Percentiles rank a stretch among this genome's conserved stretches.
phyloP scores from a whole-genome alignment of 2,888 invertebrate genomes.

The Ochlodes sylvanus region DNA sequence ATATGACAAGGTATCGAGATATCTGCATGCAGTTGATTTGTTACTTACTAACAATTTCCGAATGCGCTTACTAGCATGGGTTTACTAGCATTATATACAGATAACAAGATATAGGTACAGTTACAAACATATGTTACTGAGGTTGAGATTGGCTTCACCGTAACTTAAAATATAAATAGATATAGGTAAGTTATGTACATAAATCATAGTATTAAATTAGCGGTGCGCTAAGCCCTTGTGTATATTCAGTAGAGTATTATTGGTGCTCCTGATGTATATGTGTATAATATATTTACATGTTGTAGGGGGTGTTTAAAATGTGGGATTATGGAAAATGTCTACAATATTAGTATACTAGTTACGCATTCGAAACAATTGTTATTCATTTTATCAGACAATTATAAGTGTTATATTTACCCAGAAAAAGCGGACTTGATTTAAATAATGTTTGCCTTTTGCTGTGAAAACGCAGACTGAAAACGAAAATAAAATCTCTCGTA shows the following conservation, averaged over 20 bases:
- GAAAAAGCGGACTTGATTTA: no score
- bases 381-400: no score
- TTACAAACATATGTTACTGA: no score
- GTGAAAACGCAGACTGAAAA: no score
- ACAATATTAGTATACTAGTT: not conserved
- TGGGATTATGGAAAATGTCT: not conserved
- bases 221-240: slow-evolving; percentile 51
- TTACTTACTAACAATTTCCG: no score
- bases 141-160: not conserved
- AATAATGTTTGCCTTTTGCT: no score
- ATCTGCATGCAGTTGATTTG: not conserved
- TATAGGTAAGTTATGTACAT: slow-evolving; percentile 46
- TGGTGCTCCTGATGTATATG: slow-evolving; percentile 16
- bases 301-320: not conserved
- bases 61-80: no score
- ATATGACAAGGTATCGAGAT: not conserved
- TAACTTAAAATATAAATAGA: slow-evolving; percentile 8
- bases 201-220: slow-evolving; percentile 69
- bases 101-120: no score
- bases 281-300: slow-evolving; percentile 19
- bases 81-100: no score
- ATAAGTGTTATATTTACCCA: no score
- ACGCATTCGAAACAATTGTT: no score
- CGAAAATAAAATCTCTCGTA: no score
- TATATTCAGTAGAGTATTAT: slow-evolving; percentile 42